Evolutionary conservation across 2,113 vertebrate species (phyloP), one percentile per base, ranked within the genome.

Genomic region (Xiphorhynchus elegans): DNA sequence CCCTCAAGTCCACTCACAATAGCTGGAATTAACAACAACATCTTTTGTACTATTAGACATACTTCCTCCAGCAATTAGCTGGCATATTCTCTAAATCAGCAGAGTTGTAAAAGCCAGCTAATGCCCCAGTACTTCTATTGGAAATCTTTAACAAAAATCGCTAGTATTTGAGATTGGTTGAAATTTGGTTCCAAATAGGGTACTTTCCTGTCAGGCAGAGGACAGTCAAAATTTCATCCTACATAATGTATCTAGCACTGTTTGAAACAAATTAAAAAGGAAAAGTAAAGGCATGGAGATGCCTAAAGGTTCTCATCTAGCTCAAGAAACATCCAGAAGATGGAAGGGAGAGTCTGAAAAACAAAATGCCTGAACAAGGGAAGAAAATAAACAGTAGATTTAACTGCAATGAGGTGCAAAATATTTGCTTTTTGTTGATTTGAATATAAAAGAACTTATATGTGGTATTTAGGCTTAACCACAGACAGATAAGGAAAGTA

Each of bases 401-500:
- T 79, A 66, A 79, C 63, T 82, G 69, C 76, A 95, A 59, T 83
- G 94, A 97, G 90, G 90, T 95, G 91, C 66, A 96, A 96, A 96
- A 69, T 77, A 94, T 58, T 93, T 84, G 63, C 16, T 95, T 83
- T 94, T 93, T 95, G 86, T 92, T 85, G 86, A 52, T 93, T 90
- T 88, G 86, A 78, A 88, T 93, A 76, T 33, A 84, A 58, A 85
- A 94, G 74, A 90, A 93, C 55, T 96, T 84, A 88, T 87, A 95
- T 93, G 69, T 72, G 58, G 66, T 95, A 95, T 96, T 74, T 80
- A 63, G 81, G 59, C 35, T 78, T 74, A 73, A 95, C 75, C 25
- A 93, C 90, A 96, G 86, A 96, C 89, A 94, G 87, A 91, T 47
- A 94, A 79, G 59, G 92, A 77, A 96, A 97, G 96, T 60, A 89